These are phyloP conservation scores for Aphyosemion australe DNA, from an alignment of 2,113 vertebrate species.

Conservation along the genomic window DNA sequence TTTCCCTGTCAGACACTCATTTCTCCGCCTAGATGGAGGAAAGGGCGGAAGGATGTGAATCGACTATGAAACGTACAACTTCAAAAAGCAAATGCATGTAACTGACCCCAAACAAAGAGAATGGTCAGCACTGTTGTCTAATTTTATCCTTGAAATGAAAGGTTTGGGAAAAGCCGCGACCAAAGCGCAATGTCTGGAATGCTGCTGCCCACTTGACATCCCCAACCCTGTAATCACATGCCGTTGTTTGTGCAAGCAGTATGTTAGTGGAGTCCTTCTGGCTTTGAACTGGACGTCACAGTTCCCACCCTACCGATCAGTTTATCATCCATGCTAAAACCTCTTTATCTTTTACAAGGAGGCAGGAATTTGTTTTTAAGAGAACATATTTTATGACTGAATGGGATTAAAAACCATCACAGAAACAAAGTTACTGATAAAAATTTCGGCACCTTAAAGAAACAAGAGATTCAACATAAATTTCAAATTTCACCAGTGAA, in stretches of 20 bases:
- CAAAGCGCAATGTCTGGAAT: slow-evolving; percentile 58
- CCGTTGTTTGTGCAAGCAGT: slow-evolving; percentile 43
- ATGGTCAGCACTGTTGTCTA: slow-evolving; percentile 35
- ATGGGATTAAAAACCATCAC: not conserved
- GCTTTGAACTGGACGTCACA: slow-evolving; percentile 34
- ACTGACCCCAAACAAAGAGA: slow-evolving; percentile 50
- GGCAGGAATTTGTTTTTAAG: slow-evolving; percentile 1
- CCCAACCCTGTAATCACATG: slow-evolving; percentile 47
- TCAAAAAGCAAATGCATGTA: slow-evolving; percentile 50
- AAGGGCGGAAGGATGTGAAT: slow-evolving; percentile 13
- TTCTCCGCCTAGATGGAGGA: not conserved
- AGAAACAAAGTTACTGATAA: not conserved
- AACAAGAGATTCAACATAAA: too few species aligned
- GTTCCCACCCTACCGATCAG: not conserved
- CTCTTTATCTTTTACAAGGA: not conserved
- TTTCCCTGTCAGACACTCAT: slow-evolving; percentile 9
- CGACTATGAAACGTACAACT: slow-evolving; percentile 39
- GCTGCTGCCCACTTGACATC: slow-evolving; percentile 39
- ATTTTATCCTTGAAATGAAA: slow-evolving; percentile 58
- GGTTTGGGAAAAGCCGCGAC: slow-evolving; percentile 50
- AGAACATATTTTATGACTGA: not conserved
- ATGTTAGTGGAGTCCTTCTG: not conserved
- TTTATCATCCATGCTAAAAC: not conserved
- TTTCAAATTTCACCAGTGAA: too few species aligned
- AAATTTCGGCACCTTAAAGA: too few species aligned